Base-by-base conservation (phyloP, 2,888 invertebrate species). In the Matsumyia berberina region DNA sequence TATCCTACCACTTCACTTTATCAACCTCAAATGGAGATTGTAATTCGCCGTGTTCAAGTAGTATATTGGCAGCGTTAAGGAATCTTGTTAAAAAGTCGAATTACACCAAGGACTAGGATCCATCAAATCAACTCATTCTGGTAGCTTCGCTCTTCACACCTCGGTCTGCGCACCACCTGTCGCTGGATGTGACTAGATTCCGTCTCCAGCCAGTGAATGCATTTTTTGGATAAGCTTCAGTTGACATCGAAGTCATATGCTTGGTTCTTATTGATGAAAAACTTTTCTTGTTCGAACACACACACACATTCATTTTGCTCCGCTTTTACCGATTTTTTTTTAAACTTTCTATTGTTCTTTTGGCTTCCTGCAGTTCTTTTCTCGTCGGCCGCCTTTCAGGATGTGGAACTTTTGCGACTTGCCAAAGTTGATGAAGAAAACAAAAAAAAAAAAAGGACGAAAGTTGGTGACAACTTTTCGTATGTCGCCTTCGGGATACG, bases 41-140 rank as follows among this genome's bases (percentile, higher is more conserved):
- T 85, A 85, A 85, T 85, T 80, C 53, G 62, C 60, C 60, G 66
- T 67, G 85, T 80, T 64, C 66, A 85, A 85, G 69, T 66, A 82
- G 60, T 57, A 55, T 78, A 85, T 85, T 76, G 85, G 74, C 80
- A 85, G 64, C 74, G 85, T 67, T 55, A 85, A 70, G 69, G 70
- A 85, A 85, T 85, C 85, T 85, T 85, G 85, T 85, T 85, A 85
- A 76, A 85, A 85, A 85, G 74, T 80, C 64, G 80, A 85, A 85
- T 85, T 85, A 85, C 85, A 85, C 79, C 83, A 79, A 79, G 69
- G 74, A 79, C 80, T 76, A 5, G 76, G 17, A 78, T 67, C 72
- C 44, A 78, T 73, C 80, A 51, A 33, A 85, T 85, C 80, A 85
- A 76, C 70, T 80, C 70, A 85, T 76, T 73, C 62, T 60, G 64